Percentiles rank a stretch among this genome's conserved stretches.
Conservation (phyloP, 2,113 vertebrate genomes). For the Vulpes vulpes region DNA sequence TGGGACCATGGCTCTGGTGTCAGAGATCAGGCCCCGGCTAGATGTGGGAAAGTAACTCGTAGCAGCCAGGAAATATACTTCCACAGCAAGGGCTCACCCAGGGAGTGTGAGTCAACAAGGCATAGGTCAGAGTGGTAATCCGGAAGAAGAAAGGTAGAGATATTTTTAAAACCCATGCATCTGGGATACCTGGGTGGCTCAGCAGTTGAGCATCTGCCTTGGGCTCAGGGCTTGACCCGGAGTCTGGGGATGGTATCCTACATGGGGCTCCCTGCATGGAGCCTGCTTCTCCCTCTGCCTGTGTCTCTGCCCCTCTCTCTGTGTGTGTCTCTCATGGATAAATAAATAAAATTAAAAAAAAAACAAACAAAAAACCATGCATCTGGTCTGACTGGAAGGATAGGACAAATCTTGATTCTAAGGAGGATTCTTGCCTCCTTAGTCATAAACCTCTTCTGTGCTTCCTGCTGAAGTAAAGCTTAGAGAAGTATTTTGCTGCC, state of each 20-base stretch:
- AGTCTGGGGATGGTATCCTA: no score
- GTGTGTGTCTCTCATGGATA: no score
- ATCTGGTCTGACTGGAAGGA: neutral
- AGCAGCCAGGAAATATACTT: neutral
- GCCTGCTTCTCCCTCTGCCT: no score
- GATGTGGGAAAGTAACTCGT: neutral
- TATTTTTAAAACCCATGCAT: neutral
- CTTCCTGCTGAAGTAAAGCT: constrained; percentile 1
- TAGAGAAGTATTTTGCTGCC: neutral
- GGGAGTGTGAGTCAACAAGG: neutral
- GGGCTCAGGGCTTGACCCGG: no score
- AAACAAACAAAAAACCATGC: neutral
- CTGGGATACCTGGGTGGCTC: no score
- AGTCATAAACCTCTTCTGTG: neutral
- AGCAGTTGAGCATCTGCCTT: no score
- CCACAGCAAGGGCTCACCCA: neutral
- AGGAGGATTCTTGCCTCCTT: neutral
- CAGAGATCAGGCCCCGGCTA: neutral
- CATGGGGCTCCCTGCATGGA: no score
- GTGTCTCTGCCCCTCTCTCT: no score
- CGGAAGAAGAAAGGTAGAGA: neutral
- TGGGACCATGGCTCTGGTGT: neutral
- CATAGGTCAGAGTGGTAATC: neutral
- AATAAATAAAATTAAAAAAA: no score
- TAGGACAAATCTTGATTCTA: neutral